Evolutionary conservation across 1,140 invertebrate species (phyloP), one percentile per base, ranked within the genome.

Genomic region (Sinella curviseta): DNA sequence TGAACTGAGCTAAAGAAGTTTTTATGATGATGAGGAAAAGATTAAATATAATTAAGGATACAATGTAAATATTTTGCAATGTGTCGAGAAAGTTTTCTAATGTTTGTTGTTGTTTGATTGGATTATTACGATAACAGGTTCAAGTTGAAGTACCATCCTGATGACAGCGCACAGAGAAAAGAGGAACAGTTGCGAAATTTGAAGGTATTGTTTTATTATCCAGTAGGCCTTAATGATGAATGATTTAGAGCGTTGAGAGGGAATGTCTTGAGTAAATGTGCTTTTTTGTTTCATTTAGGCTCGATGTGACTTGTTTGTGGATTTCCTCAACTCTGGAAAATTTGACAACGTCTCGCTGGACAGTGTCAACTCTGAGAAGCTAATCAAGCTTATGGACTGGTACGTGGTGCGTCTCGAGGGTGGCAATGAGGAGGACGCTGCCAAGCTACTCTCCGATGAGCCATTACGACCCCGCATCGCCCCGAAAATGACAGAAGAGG

Each of bases 131-230:
- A 48, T 48, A 48, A 48, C 39, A 99, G 98, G 98, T 99, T 99
- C 90, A 97, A 97, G 88, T 92, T 95, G 81, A 99, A 99, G 88
- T 99, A 99, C 86, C 97, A 99, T 88, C 98, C 98, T 2, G 97
- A 98, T 88, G 97, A 99, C 85, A 95, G 94, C 75, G 90, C 94
- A 8, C 97, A 95, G 87, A 89, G 94, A 55, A 96, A 95, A 88
- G 93, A 96, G 34, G 97, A 98, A 86, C 93, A 97, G 83, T 88
- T 92, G 17, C 86, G 88, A 76, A 93, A 94, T 75, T 88, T 99
- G 16, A 94, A 97, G 88, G 94, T 95, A 89, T n/a, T n/a, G n/a
- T n/a, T n/a, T n/a, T n/a, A n/a, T n/a, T n/a, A n/a, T n/a, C n/a
- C 85, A 77, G 8, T 67, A 12, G 4, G 8, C 4, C 24, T 24